Evolutionary conservation across 1,140 invertebrate species (phyloP).

Genomic region (Pseudobourletiella spinata): DNA sequence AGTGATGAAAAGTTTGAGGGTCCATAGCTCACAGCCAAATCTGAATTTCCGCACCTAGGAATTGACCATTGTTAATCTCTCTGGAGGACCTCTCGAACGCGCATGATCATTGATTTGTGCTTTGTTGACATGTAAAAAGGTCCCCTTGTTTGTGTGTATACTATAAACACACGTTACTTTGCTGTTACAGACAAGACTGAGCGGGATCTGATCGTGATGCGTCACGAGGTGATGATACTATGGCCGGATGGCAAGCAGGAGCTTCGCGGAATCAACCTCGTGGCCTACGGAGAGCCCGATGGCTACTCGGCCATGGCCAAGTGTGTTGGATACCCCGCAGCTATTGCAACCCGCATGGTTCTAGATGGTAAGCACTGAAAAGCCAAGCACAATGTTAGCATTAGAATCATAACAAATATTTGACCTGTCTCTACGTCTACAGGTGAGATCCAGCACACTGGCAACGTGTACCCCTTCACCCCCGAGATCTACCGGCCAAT

Average conservation of each 20-base stretch:
- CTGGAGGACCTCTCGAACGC: too few relatives aligned
- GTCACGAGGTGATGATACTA: constrained; percentile 83
- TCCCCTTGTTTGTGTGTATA: too few relatives aligned
- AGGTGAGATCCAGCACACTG: constrained; percentile 88
- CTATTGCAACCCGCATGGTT: constrained; percentile 95
- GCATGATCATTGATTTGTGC: too few relatives aligned
- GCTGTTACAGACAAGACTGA: constrained; percentile 65
- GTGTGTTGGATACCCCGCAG: constrained; percentile 91
- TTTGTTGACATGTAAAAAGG: too few relatives aligned
- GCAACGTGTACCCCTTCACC: constrained; percentile 81
- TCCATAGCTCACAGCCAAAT: too few relatives aligned
- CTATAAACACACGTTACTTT: too few relatives aligned
- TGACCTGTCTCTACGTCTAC: constrained; percentile 21
- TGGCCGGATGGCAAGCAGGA: constrained; percentile 84
- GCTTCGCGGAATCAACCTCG: constrained; percentile 78
- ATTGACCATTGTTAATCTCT: too few relatives aligned
- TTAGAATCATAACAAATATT: too few relatives aligned
- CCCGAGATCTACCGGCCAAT: constrained; percentile 86
- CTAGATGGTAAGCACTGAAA: constrained; percentile 67
- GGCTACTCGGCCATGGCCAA: constrained; percentile 95
- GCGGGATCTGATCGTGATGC: constrained; percentile 84
- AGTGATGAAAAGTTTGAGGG: too few relatives aligned
- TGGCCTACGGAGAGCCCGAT: constrained; percentile 76
- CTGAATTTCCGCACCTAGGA: too few relatives aligned
- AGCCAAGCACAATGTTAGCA: background rate